Evolutionary conservation across 2,113 vertebrate genomes (phyloP), one percentile per base, ranked within the genome.

Genomic region (Arenaria interpres): DNA sequence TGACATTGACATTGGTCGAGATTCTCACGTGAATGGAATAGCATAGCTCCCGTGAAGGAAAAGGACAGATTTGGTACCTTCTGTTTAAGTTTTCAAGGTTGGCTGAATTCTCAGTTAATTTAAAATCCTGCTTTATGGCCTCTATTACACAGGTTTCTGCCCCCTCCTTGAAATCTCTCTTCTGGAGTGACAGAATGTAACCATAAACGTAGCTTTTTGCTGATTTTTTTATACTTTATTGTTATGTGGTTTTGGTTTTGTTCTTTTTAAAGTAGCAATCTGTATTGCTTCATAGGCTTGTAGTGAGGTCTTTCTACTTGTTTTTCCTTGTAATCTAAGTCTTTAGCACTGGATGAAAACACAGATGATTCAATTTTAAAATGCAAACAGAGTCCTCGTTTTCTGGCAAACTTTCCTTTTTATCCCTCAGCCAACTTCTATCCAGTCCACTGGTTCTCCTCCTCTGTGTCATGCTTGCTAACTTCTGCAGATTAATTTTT

Each of bases 71-170:
- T 23, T 96, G 73, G 57, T 92, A 68, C 80, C 83, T 93, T 97
- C 90, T 95, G 90, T 92, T 90, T 94, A 90, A 92, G 73, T 87
- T 95, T 86, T 95, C 89, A 96, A 82, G 97, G 95, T 93, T 97
- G 95, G 19, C 86, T 97, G 97, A 87, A 53, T 92, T 90, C 90
- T 95, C 77, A 85, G 81, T 94, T 97, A 95, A 97, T 95, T 95
- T 96, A 88, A 97, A 93, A 81, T 85, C 83, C 27, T 93, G 51
- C 33, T 95, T 97, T 97, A 96, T 96, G 81, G 89, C 94, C 84
- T 93, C 94, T 79, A 93, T 96, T 94, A 93, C 88, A 90, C 72
- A 95, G 94, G 57, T 89, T 96, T 94, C 90, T 93, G 86, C 94
- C 57, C 24, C 45, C 57, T 96, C 69, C 66, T 85, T 60, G 69